phyloP scores from a whole-genome alignment of 2,113 vertebrate genomes.

The Xyrauchen texanus region DNA sequence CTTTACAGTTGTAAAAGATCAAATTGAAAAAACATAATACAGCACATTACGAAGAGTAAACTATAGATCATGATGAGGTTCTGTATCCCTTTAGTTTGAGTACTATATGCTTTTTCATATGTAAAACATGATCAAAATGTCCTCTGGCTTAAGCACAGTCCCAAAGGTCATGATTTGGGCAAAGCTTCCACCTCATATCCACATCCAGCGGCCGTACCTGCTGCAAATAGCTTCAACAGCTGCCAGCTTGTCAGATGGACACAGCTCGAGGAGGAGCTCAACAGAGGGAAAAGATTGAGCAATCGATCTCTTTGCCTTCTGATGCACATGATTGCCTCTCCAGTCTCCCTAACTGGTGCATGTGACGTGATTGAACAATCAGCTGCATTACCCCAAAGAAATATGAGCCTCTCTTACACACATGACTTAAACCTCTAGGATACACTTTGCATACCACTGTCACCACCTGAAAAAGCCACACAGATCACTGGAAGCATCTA shows the following conservation, averaged over 20 bases:
- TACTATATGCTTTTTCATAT: background rate
- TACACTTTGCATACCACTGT: conserved; percentile 34
- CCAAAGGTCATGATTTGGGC: conserved; percentile 51
- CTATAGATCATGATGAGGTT: background rate
- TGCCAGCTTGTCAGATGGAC: conserved; percentile 51
- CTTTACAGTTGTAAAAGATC: too few species aligned
- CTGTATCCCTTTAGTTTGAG: background rate
- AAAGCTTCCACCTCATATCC: conserved; percentile 36
- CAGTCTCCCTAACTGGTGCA: conserved; percentile 61
- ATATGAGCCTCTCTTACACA: conserved; percentile 51
- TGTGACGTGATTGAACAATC: conserved; percentile 73
- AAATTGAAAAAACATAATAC: too few species aligned
- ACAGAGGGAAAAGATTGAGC: conserved; percentile 60
- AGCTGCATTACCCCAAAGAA: conserved; percentile 62
- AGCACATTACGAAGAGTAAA: background rate
- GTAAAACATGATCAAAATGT: background rate
- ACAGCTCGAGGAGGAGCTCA: conserved; percentile 49
- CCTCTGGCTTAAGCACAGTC: background rate
- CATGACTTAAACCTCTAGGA: conserved; percentile 34
- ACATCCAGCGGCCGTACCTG: conserved; percentile 37
- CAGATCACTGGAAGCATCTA: conserved; percentile 20
- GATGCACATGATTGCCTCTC: conserved; percentile 67
- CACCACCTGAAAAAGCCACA: conserved; percentile 29
- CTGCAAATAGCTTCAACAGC: conserved; percentile 49
- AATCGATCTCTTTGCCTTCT: conserved; percentile 69